Percentiles rank a stretch among this genome's conserved stretches.
Conservation (phyloP, 92 coral and sea anemone genomes). For the Hydrozoanthus gracilis region DNA sequence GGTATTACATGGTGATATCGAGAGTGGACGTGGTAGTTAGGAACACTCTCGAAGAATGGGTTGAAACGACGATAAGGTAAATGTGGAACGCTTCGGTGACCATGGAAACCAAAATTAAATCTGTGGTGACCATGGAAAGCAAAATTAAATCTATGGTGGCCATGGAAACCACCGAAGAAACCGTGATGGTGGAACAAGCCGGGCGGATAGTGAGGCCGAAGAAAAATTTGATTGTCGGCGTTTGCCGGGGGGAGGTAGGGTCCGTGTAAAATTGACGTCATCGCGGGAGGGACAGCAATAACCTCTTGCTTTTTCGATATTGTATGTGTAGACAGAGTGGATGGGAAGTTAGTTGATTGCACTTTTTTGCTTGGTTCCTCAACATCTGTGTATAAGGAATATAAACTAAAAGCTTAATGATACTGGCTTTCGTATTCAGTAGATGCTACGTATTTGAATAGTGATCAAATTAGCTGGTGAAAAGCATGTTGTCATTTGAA, state of each 20-base stretch:
- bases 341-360: too few relatives aligned
- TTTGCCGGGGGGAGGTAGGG: constrained; percentile 73
- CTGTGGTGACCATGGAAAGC: constrained; percentile 16
- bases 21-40: constrained; percentile 43
- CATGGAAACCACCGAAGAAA: constrained; percentile 19
- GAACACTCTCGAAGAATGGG: constrained; percentile 16
- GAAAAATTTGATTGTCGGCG: constrained; percentile 64
- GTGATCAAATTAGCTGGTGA: too few relatives aligned
- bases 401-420: too few relatives aligned
- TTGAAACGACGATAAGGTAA: constrained; percentile 18
- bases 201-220: constrained; percentile 58
- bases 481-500: too few relatives aligned
- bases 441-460: too few relatives aligned
- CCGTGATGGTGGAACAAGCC: constrained; percentile 45
- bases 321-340: not conserved
- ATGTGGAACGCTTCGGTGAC: constrained; percentile 7
- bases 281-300: constrained; percentile 73
- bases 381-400: too few relatives aligned
- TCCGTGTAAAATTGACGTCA: constrained; percentile 65
- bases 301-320: constrained; percentile 52
- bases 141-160: not conserved
- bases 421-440: too few relatives aligned
- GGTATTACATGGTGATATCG: constrained; percentile 56
- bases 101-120: constrained; percentile 33
- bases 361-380: too few relatives aligned